A percentile compares a stretch with the other conserved stretches of the same genome.
Conservation (phyloP, 2,113 vertebrate genomes). For the Triplophysa dalaica region DNA sequence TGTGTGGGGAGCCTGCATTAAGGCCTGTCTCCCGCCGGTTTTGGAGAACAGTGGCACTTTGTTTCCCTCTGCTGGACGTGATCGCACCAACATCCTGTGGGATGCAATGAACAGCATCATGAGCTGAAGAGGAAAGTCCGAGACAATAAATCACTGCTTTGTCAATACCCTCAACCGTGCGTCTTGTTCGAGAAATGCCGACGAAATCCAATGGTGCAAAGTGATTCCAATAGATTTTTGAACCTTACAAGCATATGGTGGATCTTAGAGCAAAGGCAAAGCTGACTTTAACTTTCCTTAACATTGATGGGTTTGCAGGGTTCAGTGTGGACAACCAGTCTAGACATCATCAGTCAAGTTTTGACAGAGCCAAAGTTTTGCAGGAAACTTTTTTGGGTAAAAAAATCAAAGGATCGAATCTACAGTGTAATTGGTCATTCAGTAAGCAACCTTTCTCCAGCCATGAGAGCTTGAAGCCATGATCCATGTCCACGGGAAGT, state of each 20-base stretch:
- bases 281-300: background rate
- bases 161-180: conserved; percentile 10
- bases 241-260: background rate
- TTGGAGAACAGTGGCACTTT: conserved; percentile 55
- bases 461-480: conserved; percentile 38
- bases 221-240: conserved; percentile 21
- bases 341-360: conserved; percentile 12
- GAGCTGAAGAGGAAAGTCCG: conserved; percentile 16
- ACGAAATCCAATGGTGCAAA: conserved; percentile 21
- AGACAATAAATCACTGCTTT: conserved; percentile 18
- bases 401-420: background rate
- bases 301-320: background rate
- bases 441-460: background rate
- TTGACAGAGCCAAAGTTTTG: conserved; percentile 2
- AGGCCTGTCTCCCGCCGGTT: background rate
- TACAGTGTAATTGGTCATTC: background rate
- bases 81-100: conserved; percentile 31
- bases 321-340: background rate
- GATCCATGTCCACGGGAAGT: conserved; percentile 50
- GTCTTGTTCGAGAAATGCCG: conserved; percentile 16
- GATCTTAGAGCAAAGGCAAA: background rate
- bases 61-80: conserved; percentile 73
- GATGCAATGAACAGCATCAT: background rate
- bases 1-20: conserved; percentile 24
- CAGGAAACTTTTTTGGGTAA: background rate